These are phyloP conservation scores for Ophioderma brevispina DNA, from an alignment of 35 echinoderm and acorn worm genomes.

Conservation along the genomic window DNA sequence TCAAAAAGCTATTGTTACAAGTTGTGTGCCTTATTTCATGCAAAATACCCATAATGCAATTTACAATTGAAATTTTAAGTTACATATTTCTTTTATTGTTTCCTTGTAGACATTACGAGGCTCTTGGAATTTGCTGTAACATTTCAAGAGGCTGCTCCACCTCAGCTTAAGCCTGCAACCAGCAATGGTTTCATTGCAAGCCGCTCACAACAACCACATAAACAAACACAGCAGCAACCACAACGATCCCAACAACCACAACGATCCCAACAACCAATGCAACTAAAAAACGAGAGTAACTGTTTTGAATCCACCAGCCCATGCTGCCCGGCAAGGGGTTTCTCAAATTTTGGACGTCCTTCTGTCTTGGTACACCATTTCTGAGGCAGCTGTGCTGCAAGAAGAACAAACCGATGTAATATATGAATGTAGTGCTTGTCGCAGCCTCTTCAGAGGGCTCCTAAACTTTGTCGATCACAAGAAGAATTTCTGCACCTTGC, in stretches of 20 bases:
- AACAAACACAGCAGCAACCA: no score
- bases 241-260: not conserved
- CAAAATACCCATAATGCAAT: not conserved
- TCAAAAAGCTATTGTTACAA: no score
- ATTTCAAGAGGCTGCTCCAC: not conserved
- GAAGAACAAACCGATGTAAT: conserved; percentile 85
- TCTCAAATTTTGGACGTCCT: conserved; percentile 61
- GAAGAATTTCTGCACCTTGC: conserved; percentile 75
- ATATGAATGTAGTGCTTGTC: conserved; percentile 84
- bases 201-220: not conserved
- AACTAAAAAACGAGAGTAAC: conserved; percentile 10
- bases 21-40: no score
- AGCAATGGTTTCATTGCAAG: no score
- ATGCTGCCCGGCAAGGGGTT: conserved; percentile 41
- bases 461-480: conserved; percentile 97
- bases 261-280: not conserved
- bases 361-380: conserved; percentile 57
- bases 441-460: conserved; percentile 84
- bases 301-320: conserved; percentile 28
- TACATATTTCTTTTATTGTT: not conserved
- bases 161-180: not conserved
- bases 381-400: conserved; percentile 78
- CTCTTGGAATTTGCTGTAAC: not conserved
- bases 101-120: not conserved
- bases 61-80: not conserved